Base-by-base conservation (phyloP, 1,140 invertebrate species). In the Cyphomyrmex costatus region DNA sequence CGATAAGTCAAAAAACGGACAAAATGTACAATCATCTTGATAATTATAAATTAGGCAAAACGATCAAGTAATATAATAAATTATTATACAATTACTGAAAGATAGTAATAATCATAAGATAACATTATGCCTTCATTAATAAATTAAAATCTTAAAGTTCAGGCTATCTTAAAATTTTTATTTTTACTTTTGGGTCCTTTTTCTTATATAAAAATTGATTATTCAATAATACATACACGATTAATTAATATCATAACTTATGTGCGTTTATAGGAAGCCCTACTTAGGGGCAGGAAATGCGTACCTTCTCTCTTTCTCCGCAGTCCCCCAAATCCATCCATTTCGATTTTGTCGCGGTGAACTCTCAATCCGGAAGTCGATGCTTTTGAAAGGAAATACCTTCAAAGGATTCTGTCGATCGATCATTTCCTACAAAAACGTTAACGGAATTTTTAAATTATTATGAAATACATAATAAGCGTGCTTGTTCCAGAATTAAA, bases 341-440 rank as follows among this genome's bases (percentile, higher is more conserved):
- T 87, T 68, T 46, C 53, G 60, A 85, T 63, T 78, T 63, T 53
- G 49, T 46, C 24, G 30, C 19, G 27, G 65, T 63, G 63, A 46
- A 42, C 5, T 24, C 33, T 84, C 77, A 65, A 89, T 91, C 90
- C 89, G 90, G 90, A 91, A 88, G 85, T 60, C 30, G 85, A n/a
- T 85, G 49, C 21, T 65, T 78, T 73, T 36, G 42, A 74, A 78
- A 79, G 85, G 90, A 91, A 89, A 60, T 21, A 84, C 56, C 30
- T 71, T 82, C 56, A 79, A 90, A 82, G 89, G 89, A 89, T 91
- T 91, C 89, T 42, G 49, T 63, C 14, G 30, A 61, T 33, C 24
- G 33, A 63, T 21, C 46, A 27, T 85, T 89, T 90, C 65, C 80
- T 86, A 61, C 60, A 70, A 53, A 80, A 33, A 68, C 5, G 10